These are phyloP conservation scores for Oncorhynchus masou DNA, from an alignment of 2,113 vertebrate genomes.

Conservation along the genomic window DNA sequence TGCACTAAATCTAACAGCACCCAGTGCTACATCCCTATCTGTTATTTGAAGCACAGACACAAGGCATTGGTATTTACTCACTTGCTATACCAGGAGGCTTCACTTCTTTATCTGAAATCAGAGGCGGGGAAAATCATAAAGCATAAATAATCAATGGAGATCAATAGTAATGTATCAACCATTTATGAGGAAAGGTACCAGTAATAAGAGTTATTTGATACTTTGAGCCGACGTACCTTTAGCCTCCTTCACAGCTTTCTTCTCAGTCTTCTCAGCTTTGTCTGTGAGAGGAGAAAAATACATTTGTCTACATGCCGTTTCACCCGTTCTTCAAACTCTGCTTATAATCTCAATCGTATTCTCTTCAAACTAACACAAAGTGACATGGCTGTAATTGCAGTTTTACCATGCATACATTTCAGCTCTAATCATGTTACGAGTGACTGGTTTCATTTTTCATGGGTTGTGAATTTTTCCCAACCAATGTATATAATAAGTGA, in stretches of 20 bases:
- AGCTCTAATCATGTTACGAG: conserved; percentile 31
- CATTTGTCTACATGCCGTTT: not conserved
- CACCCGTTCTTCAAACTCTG: not conserved
- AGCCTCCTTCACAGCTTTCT: conserved; percentile 29
- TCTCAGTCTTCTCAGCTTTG: conserved; percentile 22
- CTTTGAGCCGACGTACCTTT: conserved; percentile 39
- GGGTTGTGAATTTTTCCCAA: conserved; percentile 11
- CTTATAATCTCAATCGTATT: not conserved
- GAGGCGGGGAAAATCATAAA: no score
- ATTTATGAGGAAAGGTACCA: no score
- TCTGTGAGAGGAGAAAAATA: conserved; percentile 33
- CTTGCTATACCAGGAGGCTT: no score
- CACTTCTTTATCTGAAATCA: not conserved
- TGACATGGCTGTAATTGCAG: conserved; percentile 40
- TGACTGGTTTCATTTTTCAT: conserved; percentile 24
- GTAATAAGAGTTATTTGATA: not conserved
- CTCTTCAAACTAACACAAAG: conserved; percentile 20
- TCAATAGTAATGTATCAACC: no score
- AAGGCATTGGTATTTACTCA: no score
- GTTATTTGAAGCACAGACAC: no score
- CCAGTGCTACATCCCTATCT: not conserved
- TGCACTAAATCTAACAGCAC: not conserved
- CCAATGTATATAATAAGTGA: conserved; percentile 22
- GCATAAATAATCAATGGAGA: no score
- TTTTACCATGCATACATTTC: conserved; percentile 25